A percentile compares a stretch with the other conserved stretches of the same genome.
phyloP scores from a whole-genome alignment of 2,888 invertebrate species.

The Lepetodrilus schrolli region DNA sequence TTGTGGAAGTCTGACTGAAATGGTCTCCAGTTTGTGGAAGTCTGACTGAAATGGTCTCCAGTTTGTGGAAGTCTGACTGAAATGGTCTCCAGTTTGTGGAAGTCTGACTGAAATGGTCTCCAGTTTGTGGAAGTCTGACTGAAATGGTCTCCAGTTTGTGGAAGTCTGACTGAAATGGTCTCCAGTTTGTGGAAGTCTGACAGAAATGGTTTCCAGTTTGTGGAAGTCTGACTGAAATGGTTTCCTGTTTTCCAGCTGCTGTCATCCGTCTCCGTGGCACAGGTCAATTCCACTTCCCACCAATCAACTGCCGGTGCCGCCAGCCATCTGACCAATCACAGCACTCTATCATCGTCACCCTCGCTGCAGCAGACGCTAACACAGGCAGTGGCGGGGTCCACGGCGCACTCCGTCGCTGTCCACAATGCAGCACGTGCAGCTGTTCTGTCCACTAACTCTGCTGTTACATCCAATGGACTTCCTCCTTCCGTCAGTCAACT shows the following conservation, averaged over 20 bases:
- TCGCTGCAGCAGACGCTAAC: slow-evolving; percentile 52
- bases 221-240: no score
- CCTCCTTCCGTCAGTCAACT: slow-evolving; percentile 65
- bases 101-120: no score
- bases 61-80: no score
- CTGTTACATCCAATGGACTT: slow-evolving; percentile 56
- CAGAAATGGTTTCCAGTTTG: no score
- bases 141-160: no score
- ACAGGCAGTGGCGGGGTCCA: slow-evolving; percentile 48
- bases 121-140: no score
- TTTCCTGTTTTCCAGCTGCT: background rate
- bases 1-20: no score
- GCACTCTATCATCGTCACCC: slow-evolving; percentile 34
- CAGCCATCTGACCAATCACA: slow-evolving; percentile 19
- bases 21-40: no score
- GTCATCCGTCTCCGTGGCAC: slow-evolving; percentile 36
- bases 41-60: no score
- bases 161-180: no score
- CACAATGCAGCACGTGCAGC: slow-evolving; percentile 43
- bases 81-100: no score
- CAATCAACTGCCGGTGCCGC: slow-evolving; percentile 32
- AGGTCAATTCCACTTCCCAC: slow-evolving; percentile 33
- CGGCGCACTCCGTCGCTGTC: slow-evolving; percentile 36
- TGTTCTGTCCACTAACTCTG: slow-evolving; percentile 33
- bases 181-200: no score